Base-by-base conservation (phyloP, 1,140 invertebrate species). In the Trachymyrmex septentrionalis region DNA sequence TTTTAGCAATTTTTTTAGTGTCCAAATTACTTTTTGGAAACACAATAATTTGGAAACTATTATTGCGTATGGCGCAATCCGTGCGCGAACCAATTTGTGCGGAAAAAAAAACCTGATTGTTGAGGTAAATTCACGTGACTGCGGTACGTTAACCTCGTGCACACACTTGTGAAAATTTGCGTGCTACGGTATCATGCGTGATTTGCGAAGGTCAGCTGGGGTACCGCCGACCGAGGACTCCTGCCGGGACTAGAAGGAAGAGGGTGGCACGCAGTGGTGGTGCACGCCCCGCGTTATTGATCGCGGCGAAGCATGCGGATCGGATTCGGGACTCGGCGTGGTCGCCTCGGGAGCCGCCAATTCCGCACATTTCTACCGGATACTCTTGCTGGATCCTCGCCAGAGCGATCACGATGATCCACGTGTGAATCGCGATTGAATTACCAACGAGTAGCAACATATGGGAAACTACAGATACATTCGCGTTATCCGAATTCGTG, bases 231-330 rank as follows among this genome's bases (percentile, higher is more conserved):
- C 55, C 69, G 21, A 89, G 81, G 85, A 85, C 81, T 88, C 88
- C 91, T 82, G 81, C 66, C 86, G 66, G 86, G 63, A 87, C 89
- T 88, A 88, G 90, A 91, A 92, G 89, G 92, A 93, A 94, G 92
- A 92, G 92, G 90, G 90, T 91, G 76, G 91, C 88, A 86, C 86
- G 66, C 63, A 86, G 88, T 84, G 87, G 77, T 86, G 92, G 93
- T 93, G 92, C 92, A 94, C 93, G 93, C 93, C 93, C 93, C 91
- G 92, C 61, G 92, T 93, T 95, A 95, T 95, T 95, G 94, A 95
- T 95, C 94, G 92, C 81, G 66, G 88, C 88, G 90, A 87, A 86
- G 88, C 91, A 91, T 92, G 92, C 94, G 80, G 69, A 93, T 92
- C 90, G 90, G 92, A 92, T 94, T 95, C 91, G 92, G 90, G 92